A percentile compares a stretch with the other conserved stretches of the same genome.
phyloP scores from a whole-genome alignment of 2,888 invertebrate genomes.

The Lottia gigantea region DNA sequence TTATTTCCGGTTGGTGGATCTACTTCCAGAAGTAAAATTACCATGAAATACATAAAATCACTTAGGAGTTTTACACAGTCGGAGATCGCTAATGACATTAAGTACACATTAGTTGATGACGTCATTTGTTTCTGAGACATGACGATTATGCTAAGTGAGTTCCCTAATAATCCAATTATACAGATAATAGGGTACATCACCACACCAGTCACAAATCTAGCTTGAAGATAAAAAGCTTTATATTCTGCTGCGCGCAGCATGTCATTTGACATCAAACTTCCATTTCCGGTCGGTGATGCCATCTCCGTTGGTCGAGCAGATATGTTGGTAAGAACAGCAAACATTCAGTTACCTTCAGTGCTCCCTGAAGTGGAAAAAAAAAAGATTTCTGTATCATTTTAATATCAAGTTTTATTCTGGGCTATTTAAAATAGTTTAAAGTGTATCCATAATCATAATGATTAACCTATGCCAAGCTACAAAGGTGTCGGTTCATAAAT shows the following conservation, averaged over 20 bases:
- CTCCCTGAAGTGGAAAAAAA: too few relatives aligned
- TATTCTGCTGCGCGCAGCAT: constrained; percentile 31
- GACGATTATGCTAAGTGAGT: constrained; percentile 59
- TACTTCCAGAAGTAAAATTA: constrained; percentile 52
- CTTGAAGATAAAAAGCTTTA: constrained; percentile 55
- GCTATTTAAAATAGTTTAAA: too few relatives aligned
- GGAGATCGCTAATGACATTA: constrained; percentile 61
- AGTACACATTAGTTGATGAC: constrained; percentile 63
- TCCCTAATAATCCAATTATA: constrained; percentile 60
- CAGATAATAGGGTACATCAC: constrained; percentile 61
- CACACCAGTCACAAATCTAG: constrained; percentile 59
- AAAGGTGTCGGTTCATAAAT: too few relatives aligned
- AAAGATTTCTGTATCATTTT: too few relatives aligned
- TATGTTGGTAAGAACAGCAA: not conserved
- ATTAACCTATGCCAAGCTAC: too few relatives aligned
- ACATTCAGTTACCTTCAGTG: not conserved
- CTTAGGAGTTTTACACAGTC: constrained; percentile 64
- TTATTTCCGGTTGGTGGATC: constrained; percentile 49
- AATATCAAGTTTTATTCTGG: too few relatives aligned
- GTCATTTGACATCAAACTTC: constrained; percentile 4
- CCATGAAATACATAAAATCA: constrained; percentile 63
- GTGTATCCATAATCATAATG: too few relatives aligned
- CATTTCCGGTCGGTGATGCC: not conserved
- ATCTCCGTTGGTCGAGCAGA: constrained; percentile 7
- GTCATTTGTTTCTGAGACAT: constrained; percentile 58